Conservation (phyloP, 2,888 invertebrate species). For the Heliconius ethilla region DNA sequence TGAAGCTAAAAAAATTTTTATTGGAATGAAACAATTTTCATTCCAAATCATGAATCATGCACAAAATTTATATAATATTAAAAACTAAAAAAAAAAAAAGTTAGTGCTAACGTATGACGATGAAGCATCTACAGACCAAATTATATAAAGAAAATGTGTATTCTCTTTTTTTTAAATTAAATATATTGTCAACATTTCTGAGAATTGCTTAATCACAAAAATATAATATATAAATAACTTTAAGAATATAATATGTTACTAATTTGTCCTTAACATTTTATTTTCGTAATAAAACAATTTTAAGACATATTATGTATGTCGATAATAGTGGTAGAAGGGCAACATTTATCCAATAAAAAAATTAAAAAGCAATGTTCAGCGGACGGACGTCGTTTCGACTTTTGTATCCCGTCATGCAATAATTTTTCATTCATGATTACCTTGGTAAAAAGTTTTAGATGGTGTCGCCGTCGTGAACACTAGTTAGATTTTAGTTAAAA, state of each 20-base stretch:
- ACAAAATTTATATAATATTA: too few species aligned
- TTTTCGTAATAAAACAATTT: neutral
- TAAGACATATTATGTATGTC: conserved; percentile 3
- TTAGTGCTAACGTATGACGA: too few species aligned
- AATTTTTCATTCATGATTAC: conserved; percentile 81
- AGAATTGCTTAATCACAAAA: neutral
- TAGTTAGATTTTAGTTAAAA: conserved; percentile 74
- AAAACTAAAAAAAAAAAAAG: too few species aligned
- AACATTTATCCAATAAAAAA: conserved; percentile 58
- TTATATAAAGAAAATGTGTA: neutral
- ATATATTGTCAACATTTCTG: neutral
- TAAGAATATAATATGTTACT: too few species aligned
- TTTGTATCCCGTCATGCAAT: conserved; percentile 82
- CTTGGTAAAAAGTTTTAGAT: conserved; percentile 74
- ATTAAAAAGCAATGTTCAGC: conserved; percentile 72
- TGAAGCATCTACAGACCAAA: neutral
- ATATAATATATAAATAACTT: neutral
- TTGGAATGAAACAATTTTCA: too few species aligned
- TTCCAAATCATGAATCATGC: too few species aligned
- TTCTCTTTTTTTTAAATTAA: neutral
- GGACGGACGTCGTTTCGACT: conserved; percentile 80
- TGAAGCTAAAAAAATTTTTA: too few species aligned
- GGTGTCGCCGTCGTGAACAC: conserved; percentile 73
- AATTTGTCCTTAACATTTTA: neutral
- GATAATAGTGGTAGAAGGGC: conserved; percentile 48